These are phyloP conservation scores for Cyprinus carpio DNA, from an alignment of 2,113 vertebrate species.

Conservation along the genomic window DNA sequence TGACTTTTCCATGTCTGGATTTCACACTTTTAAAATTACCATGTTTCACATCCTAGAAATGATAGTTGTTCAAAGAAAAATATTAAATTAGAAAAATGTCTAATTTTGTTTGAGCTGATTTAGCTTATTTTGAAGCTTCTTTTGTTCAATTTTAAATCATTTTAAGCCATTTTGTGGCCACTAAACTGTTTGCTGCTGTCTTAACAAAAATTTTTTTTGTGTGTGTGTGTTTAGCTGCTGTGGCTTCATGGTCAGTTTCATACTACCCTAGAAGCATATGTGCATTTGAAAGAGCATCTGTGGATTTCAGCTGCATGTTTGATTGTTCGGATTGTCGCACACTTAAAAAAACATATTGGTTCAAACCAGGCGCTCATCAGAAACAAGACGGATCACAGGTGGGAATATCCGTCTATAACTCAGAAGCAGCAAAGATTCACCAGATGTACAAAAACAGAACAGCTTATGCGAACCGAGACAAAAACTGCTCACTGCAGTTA, in stretches of 20 bases:
- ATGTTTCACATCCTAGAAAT: not conserved
- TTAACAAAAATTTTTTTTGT: not conserved
- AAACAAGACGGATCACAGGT: not conserved
- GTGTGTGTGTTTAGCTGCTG: constrained; percentile 6
- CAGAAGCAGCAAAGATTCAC: not conserved
- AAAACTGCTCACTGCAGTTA: constrained; percentile 31
- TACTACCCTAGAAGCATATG: not conserved
- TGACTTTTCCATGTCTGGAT: no score
- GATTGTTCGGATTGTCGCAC: not conserved
- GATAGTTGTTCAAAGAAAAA: not conserved
- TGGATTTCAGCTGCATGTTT: constrained; percentile 7
- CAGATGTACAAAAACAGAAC: constrained; percentile 7
- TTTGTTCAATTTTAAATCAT: not conserved
- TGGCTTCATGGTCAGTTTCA: constrained; percentile 29
- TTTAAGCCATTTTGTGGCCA: not conserved
- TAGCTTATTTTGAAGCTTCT: not conserved
- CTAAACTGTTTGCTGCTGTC: not conserved
- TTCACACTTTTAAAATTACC: no score
- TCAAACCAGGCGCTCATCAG: not conserved
- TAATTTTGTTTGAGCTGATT: not conserved
- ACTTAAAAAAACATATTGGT: not conserved
- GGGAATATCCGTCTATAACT: constrained; percentile 21
- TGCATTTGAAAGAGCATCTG: not conserved
- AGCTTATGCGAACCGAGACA: not conserved
- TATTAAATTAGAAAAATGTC: not conserved